Evolutionary conservation across 2,113 vertebrate genomes (phyloP), one percentile per base, ranked within the genome.

Genomic region (Ranitomeya imitator): DNA sequence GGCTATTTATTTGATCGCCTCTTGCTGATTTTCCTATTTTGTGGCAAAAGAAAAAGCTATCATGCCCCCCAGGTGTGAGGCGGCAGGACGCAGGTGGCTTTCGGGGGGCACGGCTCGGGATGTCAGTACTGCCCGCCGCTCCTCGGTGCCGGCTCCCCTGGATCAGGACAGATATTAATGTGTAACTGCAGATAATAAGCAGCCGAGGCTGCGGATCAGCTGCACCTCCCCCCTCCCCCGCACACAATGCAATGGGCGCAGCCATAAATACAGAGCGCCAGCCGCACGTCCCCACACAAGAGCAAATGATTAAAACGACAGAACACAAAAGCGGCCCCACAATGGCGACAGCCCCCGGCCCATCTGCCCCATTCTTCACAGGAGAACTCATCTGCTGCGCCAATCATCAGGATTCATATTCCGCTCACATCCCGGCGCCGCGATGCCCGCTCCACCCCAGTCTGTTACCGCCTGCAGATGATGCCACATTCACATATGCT

Each of bases 321-420:
- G 60, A 67, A 61, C 19, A 83, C 60, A 83, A 65, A 83, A 83
- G 61, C 7, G 2, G 13, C 59, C 5, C 13, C 59, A 63, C 60
- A 82, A 63, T 82, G 31, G 37, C 37, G 6, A 37, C 8, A 45
- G 11, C 78, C 23, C 79, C 14, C 12, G 14, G n/a, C 79, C 55
- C 79, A 81, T 63, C 79, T 82, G 79, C 26, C 26, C 15, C 16
- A 82, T 82, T 82, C 79, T 82, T 82, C 31, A 16, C 21, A 15
- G 13, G 45, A 57, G 21, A 18, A 81, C 31, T 37, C 0, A 82
- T 63, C 59, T 9, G 54, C 79, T 60, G 19, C 55, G 1, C 79
- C 6, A 31, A 16, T 79, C 13, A 57, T 55, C 31, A 60, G 54
- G 1, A 6, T 26, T 37, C 14, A 45, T 63, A 61, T 26, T 63